Evolutionary conservation across 2,888 invertebrate species (phyloP).

Genomic region (Aspidiotus rigidus): DNA sequence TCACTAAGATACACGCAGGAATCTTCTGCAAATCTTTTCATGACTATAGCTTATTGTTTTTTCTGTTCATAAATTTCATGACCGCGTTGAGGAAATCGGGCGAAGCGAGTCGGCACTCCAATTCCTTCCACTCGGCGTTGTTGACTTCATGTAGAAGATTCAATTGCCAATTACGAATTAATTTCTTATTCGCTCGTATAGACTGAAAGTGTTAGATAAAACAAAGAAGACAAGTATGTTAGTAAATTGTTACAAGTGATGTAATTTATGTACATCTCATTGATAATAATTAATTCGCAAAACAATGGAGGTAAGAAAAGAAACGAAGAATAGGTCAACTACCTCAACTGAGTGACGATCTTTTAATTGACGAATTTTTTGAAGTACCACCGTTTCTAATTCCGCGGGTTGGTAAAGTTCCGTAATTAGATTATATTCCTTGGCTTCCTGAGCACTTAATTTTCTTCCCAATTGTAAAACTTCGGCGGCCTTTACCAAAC

Average conservation of each 20-base stretch:
- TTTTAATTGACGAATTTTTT: conserved; percentile 6
- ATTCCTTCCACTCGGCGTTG: conserved; percentile 21
- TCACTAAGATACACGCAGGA: too few relatives aligned
- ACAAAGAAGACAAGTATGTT: neutral
- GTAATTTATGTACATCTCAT: neutral
- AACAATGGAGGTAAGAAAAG: neutral
- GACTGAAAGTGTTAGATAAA: conserved; percentile 5
- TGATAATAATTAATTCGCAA: neutral
- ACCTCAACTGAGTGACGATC: neutral
- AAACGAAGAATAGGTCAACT: neutral
- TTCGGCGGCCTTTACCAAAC: conserved; percentile 4
- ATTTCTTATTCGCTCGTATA: conserved; percentile 13
- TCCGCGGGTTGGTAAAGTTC: conserved; percentile 17
- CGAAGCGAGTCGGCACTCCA: conserved; percentile 8
- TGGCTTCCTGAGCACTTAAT: conserved; percentile 21
- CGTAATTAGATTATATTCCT: conserved; percentile 15
- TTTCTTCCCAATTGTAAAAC: conserved; percentile 21
- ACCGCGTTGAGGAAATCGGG: conserved; percentile 9
- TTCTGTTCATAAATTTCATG: conserved; percentile 14
- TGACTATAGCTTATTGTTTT: neutral
- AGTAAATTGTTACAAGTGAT: neutral
- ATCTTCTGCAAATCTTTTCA: too few relatives aligned
- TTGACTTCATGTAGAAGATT: conserved; percentile 22
- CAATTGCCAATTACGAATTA: conserved; percentile 13
- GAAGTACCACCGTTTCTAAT: conserved; percentile 9